A percentile compares a stretch with the other conserved stretches of the same genome.
Conservation (phyloP, 2,888 invertebrate genomes). For the Catocala nupta region DNA sequence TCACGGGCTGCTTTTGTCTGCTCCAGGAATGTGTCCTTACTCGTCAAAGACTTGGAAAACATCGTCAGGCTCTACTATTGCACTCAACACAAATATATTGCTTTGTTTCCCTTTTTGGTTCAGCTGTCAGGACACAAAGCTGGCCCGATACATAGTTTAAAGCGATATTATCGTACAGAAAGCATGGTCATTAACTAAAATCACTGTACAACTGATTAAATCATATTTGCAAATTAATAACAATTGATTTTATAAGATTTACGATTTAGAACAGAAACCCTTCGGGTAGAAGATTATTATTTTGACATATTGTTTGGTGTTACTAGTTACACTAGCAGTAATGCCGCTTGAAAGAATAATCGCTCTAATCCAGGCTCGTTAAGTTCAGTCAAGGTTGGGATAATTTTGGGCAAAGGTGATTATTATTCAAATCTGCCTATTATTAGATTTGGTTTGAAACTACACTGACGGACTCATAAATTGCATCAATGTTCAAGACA, state of each 20-base stretch:
- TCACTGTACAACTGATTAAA: slow-evolving; percentile 44
- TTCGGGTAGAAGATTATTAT: slow-evolving; percentile 46
- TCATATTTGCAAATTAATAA: slow-evolving; percentile 52
- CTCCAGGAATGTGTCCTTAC: slow-evolving; percentile 94
- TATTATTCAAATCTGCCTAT: too few species aligned
- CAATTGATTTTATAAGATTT: slow-evolving; percentile 43
- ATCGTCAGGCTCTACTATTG: slow-evolving; percentile 59
- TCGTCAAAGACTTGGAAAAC: slow-evolving; percentile 83
- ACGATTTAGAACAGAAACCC: slow-evolving; percentile 44
- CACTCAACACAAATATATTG: slow-evolving; percentile 57
- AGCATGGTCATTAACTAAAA: slow-evolving; percentile 41
- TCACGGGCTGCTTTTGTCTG: slow-evolving; percentile 96
- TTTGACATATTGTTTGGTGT: slow-evolving; percentile 58
- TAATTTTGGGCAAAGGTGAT: too few species aligned
- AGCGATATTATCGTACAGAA: slow-evolving; percentile 38
- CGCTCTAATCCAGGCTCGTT: too few species aligned
- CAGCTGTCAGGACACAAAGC: slow-evolving; percentile 62
- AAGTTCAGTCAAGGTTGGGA: too few species aligned
- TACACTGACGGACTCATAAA: too few species aligned
- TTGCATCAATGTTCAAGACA: too few species aligned
- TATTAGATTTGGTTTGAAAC: too few species aligned
- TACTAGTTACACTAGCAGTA: slow-evolving; percentile 17
- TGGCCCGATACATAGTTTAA: slow-evolving; percentile 40
- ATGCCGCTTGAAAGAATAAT: neutral
- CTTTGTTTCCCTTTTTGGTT: slow-evolving; percentile 72